These are phyloP conservation scores for Arge pagana DNA, from an alignment of 2,888 invertebrate species.

Conservation along the genomic window DNA sequence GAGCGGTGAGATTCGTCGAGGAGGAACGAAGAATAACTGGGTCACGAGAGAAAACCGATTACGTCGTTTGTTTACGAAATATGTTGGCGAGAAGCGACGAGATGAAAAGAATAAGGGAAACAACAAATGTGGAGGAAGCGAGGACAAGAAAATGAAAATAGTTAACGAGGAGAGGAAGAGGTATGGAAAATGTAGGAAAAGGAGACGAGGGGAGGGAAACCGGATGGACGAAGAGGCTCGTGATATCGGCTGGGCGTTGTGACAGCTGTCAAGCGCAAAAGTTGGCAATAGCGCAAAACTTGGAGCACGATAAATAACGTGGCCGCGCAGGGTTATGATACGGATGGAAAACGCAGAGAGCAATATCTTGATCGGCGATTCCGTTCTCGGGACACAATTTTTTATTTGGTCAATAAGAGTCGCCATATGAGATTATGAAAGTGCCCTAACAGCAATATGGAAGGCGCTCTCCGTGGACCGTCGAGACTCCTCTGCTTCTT, in stretches of 20 bases:
- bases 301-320: constrained; percentile 8
- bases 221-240: too few species aligned
- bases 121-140: too few species aligned
- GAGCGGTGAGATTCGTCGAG: too few species aligned
- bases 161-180: too few species aligned
- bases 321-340: constrained; percentile 26
- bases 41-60: too few species aligned
- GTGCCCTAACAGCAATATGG: constrained; percentile 50
- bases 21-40: too few species aligned
- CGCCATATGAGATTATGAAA: constrained; percentile 48
- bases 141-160: too few species aligned
- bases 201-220: too few species aligned
- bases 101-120: too few species aligned
- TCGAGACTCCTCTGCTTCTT: constrained; percentile 21
- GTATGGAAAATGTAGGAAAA: too few species aligned
- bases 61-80: too few species aligned
- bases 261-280: constrained; percentile 16
- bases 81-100: too few species aligned
- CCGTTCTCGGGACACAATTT: constrained; percentile 38
- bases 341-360: constrained; percentile 13
- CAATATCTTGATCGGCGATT: constrained; percentile 38
- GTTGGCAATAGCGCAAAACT: background rate
- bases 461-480: constrained; percentile 28
- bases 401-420: constrained; percentile 43
- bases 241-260: background rate